These are phyloP conservation scores for Tryphoninae sp. DNA, from an alignment of 2,888 invertebrate species.

Conservation along the genomic window DNA sequence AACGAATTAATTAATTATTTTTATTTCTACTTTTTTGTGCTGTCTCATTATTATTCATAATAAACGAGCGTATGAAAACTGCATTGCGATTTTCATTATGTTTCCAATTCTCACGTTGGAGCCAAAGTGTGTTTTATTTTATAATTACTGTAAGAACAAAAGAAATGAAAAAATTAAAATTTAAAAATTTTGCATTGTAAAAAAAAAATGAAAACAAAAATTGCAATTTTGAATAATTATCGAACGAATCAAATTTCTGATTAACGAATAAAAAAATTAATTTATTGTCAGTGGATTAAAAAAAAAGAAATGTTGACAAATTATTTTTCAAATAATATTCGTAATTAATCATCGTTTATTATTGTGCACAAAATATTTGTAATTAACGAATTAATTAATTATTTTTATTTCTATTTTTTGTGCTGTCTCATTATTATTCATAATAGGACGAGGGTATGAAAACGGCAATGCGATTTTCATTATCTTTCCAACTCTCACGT, in stretches of 20 bases:
- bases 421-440: conserved; percentile 14
- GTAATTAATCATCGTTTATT: too few relatives aligned
- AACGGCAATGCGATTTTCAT: conserved; percentile 44
- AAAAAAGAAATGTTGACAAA: too few relatives aligned
- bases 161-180: background rate
- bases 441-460: conserved; percentile 32
- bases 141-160: too few relatives aligned
- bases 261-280: background rate
- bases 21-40: background rate
- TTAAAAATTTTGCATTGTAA: too few relatives aligned
- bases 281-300: too few relatives aligned
- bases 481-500: conserved; percentile 58
- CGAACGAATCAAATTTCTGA: background rate
- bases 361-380: too few relatives aligned
- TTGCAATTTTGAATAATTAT: background rate
- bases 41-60: conserved; percentile 18
- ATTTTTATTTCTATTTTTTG: background rate
- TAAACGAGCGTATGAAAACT: conserved; percentile 28
- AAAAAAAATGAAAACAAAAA: background rate
- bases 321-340: too few relatives aligned
- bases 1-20: background rate
- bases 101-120: conserved; percentile 58
- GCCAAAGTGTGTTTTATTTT: background rate
- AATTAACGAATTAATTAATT: background rate
- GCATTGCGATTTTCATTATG: conserved; percentile 45